Evolutionary conservation across 2,888 invertebrate genomes (phyloP), one percentile per base, ranked within the genome.

Genomic region (Nipponacmea schrenckii): DNA sequence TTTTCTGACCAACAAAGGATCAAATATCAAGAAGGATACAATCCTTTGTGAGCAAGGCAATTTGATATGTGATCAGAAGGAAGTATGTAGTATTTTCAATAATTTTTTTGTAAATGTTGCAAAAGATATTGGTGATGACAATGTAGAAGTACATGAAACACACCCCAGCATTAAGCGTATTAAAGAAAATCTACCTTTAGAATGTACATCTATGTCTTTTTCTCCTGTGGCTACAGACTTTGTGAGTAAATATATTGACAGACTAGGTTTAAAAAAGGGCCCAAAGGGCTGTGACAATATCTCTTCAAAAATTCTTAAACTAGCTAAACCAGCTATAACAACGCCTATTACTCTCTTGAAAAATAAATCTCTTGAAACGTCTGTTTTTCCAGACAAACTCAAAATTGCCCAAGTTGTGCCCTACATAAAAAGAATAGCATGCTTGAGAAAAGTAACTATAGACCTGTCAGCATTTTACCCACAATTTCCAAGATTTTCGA

Each of bases 261-360:
- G n/a, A n/a, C n/a, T 69, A 24, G 63, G 44, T n/a, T 15, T 44
- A 15, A 74, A 64, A 50, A 74, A 74, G 24, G 50, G 67, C 17
- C 71, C 69, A 50, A n/a, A n/a, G n/a, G 71, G 67, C 3, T 26
- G 62, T 48, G 67, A 69, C 63, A 56, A 56, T 48, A 68, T 74
- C 14, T 70, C 74, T 7, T 45, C 67, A 10, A 65, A 66, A 69
- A 15, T 72, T 27, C 45, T 72, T 26, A 68, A 56, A 17, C 50
- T 44, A n/a, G 64, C 56, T 20, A 31, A n/a, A 27, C 27, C 65
- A 20, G 31, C 48, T 56, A 74, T 69, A 15, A 45, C 20, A 5
- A 45, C 62, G 45, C 71, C 68, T 31, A 17, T 70, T 10, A 73
- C 64, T 27, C 26, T 64, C 26, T 31, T 68, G 4, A 48, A 62